Evolutionary conservation across 2,797 vertebrate species (phyloP).

Genomic region (Coendou prehensilis): DNA sequence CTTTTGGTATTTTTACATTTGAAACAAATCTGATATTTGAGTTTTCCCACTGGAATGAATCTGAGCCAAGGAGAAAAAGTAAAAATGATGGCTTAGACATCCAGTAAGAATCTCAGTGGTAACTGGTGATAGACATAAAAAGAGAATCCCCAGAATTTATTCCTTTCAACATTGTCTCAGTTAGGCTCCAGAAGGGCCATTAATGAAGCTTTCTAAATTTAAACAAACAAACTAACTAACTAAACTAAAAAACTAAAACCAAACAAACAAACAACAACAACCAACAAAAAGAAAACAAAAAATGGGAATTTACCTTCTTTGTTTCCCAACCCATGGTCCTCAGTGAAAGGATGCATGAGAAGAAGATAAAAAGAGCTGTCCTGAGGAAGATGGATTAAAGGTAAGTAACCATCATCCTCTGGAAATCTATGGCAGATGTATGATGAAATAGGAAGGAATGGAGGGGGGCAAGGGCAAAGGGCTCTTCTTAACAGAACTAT

Average conservation of each 20-base stretch:
- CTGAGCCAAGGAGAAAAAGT: neutral
- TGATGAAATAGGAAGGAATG: neutral
- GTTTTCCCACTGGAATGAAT: neutral
- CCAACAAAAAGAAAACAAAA: neutral
- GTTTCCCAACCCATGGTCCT: accelerated
- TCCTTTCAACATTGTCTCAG: neutral
- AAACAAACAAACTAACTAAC: neutral
- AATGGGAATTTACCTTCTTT: neutral
- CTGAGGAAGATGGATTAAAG: neutral
- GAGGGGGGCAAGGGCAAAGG: accelerated
- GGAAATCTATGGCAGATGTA: neutral
- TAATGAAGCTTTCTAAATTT: neutral
- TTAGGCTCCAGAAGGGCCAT: neutral
- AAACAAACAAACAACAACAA: neutral
- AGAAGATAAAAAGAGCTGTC: neutral
- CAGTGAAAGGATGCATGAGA: neutral
- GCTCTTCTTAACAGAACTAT: neutral
- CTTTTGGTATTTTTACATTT: neutral
- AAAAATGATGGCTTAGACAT: accelerated
- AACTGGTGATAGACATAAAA: neutral
- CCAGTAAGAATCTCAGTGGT: neutral
- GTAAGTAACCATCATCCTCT: neutral
- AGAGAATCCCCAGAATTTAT: neutral
- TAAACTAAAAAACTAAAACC: neutral
- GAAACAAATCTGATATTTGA: neutral